Evolutionary conservation across 2,888 invertebrate species (phyloP).

Genomic region (Drosophila hawaiiensis): DNA sequence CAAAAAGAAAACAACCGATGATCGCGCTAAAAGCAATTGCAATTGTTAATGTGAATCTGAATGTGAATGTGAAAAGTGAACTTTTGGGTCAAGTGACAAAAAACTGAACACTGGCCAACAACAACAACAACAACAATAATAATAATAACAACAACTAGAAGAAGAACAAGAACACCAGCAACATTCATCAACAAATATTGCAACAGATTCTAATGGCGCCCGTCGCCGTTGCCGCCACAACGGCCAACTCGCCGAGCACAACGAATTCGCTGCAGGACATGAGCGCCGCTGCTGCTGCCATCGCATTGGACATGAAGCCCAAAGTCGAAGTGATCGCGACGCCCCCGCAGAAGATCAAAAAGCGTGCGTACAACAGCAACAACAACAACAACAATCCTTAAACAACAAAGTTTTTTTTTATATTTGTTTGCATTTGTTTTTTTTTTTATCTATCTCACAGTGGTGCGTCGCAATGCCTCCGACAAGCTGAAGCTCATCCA

Average conservation of each 20-base stretch:
- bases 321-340: conserved; percentile 55
- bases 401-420: background rate
- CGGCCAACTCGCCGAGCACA: conserved; percentile 62
- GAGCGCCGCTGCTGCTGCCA: conserved; percentile 81
- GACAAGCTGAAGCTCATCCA: conserved; percentile 84
- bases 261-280: conserved; percentile 77
- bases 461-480: conserved; percentile 84
- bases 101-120: conserved; percentile 42
- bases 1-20: conserved; percentile 20
- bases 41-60: conserved; percentile 31
- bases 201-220: conserved; percentile 67
- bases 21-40: conserved; percentile 48
- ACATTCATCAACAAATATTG: conserved; percentile 49
- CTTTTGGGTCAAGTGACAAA: conserved; percentile 48
- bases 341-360: conserved; percentile 74
- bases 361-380: conserved; percentile 57
- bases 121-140: conserved; percentile 18
- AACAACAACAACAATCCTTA: conserved; percentile 1
- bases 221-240: conserved; percentile 59
- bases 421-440: conserved; percentile 14
- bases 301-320: conserved; percentile 80
- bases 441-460: conserved; percentile 47
- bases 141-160: conserved; percentile 6
- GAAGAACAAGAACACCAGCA: conserved; percentile 29
- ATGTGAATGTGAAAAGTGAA: conserved; percentile 41